Base-by-base conservation (phyloP, 2,113 vertebrate species). In the Balaenoptera acutorostrata region DNA sequence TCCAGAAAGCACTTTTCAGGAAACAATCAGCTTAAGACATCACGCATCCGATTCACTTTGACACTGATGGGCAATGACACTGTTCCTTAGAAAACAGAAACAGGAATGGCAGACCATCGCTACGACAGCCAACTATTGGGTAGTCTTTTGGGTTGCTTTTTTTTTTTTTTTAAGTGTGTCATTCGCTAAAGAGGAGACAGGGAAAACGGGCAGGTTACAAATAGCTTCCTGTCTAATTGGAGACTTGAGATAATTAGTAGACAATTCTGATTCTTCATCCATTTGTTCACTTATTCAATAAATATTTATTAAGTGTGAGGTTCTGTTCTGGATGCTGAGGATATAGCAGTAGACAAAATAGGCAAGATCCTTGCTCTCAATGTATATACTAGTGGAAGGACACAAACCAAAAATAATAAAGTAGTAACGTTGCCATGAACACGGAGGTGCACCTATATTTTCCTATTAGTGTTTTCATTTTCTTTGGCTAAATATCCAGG, bases 11-110 rank as follows among this genome's bases (percentile, higher is more conserved):
- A 75, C 64, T 88, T 86, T 87, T 85, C 89, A 95, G 80, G 87
- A 96, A 96, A 74, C 92, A 83, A 74, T 89, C 74, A 63, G 39
- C 44, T 71, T 55, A 78, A 75, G 88, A 88, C n/a, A 66, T 59
- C 84, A 64, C 46, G 77, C 31, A 46, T 80, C 80, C 68, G 81
- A 64, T 66, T 88, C 84, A 39, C 46, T 52, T 46, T 64, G 74
- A 92, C 74, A 81, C 33, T 44, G 41, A 81, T 87, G 29, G 95
- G 36, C 59, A 39, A 33, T 25, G 91, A 89, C 95, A 74, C 36
- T 3, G 3, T 20, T 96, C 83, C 72, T 92, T 59, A 52, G 86
- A 64, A 95, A 74, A 87, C 33, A 87, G 61, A n/a, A 66, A 59
- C 4, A 33, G 25, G 25, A 93, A 71, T 41, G 3, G 0, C 89